Base-by-base conservation (phyloP, 2,888 invertebrate genomes). In the Selenia dentaria region DNA sequence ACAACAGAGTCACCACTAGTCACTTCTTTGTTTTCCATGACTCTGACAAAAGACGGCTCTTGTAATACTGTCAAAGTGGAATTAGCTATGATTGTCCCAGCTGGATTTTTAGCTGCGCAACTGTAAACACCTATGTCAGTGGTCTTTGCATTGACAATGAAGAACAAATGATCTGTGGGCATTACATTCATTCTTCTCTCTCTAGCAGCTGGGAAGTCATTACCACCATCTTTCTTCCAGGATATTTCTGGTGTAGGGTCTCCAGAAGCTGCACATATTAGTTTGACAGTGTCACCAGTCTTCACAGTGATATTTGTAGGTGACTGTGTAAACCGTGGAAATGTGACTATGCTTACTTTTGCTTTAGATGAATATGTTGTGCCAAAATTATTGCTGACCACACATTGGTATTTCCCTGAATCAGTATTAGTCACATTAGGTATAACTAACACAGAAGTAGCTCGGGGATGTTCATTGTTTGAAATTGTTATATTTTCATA, bases 101-200 rank as follows among this genome's bases (percentile, higher is more conserved):
- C 98, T 28, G 94, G 92, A 83, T 98, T 99, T 67, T 94, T 94
- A 0, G 98, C 99, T 4, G 95, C 97, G 83, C 98, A 99, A 36
- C 96, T 97, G 75, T 99, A 99, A 18, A 97, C 92, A 0, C 99
- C 99, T 84, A 96, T 95, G 73, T 99, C 99, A 22, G 93, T 93
- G 0, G 95, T 93, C 79, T 97, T 97, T 12, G 97, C 96, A 83
- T 97, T 94, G n/a, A 97, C 93, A 62, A 99, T 98, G 72, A 97
- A 97, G 76, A 98, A 97, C 1, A 96, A 94, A 77, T 98, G 96
- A 74, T 98, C 98, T 18, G 94, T 94, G 0, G 97, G 96, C 93
- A 97, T 96, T 32, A 98, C 96, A 83, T 96, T 96, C 94, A 99
- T 96, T 24, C 98, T 92, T 29, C 98, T 93, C 78, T 99, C 98